Percentiles rank a stretch among this genome's conserved stretches.
These are phyloP conservation scores for Silurus glanis DNA, from an alignment of 2,113 vertebrate genomes.

Conservation along the genomic window DNA sequence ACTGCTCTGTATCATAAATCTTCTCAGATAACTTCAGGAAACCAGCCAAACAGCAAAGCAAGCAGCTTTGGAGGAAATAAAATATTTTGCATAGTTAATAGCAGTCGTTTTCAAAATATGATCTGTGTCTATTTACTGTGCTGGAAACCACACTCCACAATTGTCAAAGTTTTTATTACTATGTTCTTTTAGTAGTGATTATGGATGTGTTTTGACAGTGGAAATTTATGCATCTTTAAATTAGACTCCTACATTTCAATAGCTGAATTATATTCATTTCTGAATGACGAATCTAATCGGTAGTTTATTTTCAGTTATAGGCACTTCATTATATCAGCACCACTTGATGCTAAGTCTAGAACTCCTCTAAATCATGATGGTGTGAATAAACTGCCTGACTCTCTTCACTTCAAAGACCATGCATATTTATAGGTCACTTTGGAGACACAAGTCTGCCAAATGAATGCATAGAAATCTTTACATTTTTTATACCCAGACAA, in stretches of 20 bases:
- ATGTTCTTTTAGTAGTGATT: background rate
- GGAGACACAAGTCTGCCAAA: background rate
- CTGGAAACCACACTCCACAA: background rate
- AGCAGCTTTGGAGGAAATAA: slow-evolving; percentile 28
- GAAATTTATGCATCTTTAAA: background rate
- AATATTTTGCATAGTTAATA: slow-evolving; percentile 26
- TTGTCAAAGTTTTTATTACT: background rate
- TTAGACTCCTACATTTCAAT: background rate
- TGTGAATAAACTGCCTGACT: background rate
- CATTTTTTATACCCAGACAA: background rate
- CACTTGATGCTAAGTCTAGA: background rate
- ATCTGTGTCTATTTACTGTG: background rate
- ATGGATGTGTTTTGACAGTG: background rate
- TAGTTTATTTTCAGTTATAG: no score
- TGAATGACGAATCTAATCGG: background rate
- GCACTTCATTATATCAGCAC: background rate
- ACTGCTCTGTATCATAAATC: background rate
- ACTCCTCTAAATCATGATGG: background rate
- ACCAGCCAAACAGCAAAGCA: background rate
- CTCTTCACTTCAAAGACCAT: background rate
- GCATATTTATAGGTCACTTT: background rate
- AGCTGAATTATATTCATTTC: background rate
- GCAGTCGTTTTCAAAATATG: background rate
- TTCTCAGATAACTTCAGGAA: background rate
- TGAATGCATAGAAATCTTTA: background rate